Base-by-base conservation (phyloP, 2,113 vertebrate species). In the Nycticorax nycticorax region DNA sequence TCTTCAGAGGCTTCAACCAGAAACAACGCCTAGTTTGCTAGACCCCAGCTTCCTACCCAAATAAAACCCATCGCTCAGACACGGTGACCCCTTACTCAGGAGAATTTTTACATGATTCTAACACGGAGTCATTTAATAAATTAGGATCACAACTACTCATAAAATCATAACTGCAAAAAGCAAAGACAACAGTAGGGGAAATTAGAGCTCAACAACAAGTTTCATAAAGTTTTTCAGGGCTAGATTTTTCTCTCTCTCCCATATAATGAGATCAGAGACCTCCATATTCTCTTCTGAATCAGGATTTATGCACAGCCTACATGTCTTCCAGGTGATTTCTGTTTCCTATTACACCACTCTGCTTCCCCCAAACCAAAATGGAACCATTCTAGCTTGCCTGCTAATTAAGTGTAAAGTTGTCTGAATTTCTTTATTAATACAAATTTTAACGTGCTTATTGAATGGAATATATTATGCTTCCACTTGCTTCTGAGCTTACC, bases 331-430 rank as follows among this genome's bases (percentile, higher is more conserved):
- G 41, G 14, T 79, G 76, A 87, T 87, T 91, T 82, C 69, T 81
- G 32, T 72, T 92, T 74, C 33, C 33, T 85, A 2, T 60, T 94
- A 77, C 30, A 53, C 39, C 23, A 37, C 22, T 79, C 60, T 59
- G 57, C 45, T 87, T 89, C 43, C 52, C 30, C 6, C 15, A n/a
- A 53, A 48, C 8, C 32, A 77, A 91, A 66, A 75, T 15, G 15
- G 53, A 91, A 57, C 56, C 55, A 75, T 82, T 91, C 39, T 66
- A 92, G 10, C 14, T 79, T 89, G 45, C 66, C 77, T 92, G 39
- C 48, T 95, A 95, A 94, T 96, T 93, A 89, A 55, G n/a, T 55
- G 59, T 73, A 80, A 94, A 73, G 62, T 82, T 75, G 21, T 69
- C 74, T 72, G 26, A 91, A 82, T 85, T 67, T 76, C 43, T 82